Conservation (phyloP, 2,113 vertebrate species). For the Rhinolophus sinicus region DNA sequence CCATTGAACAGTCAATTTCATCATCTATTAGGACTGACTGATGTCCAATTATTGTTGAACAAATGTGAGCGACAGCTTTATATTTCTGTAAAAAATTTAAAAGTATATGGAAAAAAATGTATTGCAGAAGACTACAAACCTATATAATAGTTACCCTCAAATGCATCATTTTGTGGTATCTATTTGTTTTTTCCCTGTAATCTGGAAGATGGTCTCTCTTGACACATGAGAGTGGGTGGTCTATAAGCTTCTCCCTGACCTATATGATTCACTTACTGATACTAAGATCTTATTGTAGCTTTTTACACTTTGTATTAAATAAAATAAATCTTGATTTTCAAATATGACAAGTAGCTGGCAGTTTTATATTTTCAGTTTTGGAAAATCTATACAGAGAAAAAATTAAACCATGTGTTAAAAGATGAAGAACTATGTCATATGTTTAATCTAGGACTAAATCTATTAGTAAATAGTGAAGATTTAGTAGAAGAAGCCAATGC, state of each 20-base stretch:
- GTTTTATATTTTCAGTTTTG: background rate
- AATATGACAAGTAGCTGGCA: background rate
- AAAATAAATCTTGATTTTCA: conserved; percentile 19
- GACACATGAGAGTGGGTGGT: background rate
- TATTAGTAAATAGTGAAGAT: background rate
- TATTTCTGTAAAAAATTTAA: background rate
- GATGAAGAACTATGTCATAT: background rate
- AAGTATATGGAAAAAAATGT: background rate
- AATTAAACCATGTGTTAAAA: background rate
- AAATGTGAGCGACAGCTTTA: background rate
- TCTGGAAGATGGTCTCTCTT: background rate
- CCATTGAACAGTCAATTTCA: background rate
- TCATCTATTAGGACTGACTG: background rate
- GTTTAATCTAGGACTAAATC: background rate
- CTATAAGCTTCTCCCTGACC: background rate
- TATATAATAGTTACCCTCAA: background rate
- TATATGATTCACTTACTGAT: background rate
- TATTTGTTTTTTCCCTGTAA: background rate
- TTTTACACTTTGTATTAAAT: background rate
- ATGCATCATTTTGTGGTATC: background rate
- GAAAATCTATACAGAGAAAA: background rate
- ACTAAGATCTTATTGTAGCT: background rate
- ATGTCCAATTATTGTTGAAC: background rate
- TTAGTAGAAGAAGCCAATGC: background rate
- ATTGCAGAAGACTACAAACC: background rate